Evolutionary conservation across 1,140 invertebrate species (phyloP), one percentile per base, ranked within the genome.

Genomic region (Eriocheir sinensis): DNA sequence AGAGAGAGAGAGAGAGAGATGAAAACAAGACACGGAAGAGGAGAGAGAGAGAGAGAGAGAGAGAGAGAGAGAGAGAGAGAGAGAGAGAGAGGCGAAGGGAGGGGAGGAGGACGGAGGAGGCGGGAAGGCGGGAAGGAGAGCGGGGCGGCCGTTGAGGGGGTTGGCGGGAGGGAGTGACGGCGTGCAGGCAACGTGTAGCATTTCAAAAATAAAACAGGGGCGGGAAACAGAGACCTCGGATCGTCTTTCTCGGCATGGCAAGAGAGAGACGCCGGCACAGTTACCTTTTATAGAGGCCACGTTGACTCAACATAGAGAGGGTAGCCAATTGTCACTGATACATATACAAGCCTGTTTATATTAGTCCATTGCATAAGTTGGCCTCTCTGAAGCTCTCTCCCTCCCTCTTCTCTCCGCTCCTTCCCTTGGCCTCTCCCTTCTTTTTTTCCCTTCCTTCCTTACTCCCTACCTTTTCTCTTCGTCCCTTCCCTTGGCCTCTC

Each of bases 171-270:
- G n/a, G n/a, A n/a, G n/a, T n/a, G n/a, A n/a, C n/a, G n/a, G n/a
- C n/a, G n/a, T n/a, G n/a, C n/a, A n/a, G 60, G 60, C 60, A n/a
- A 72, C 60, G 60, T 72, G 60, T 72, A 72, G n/a, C 60, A 72
- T 72, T 72, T n/a, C 60, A 72, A 72, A 72, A 72, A 72, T 72
- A 72, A 72, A 72, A 72, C 60, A 72, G 60, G 21, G 21, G 17
- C 60, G 60, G 60, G 60, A 72, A 72, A 72, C 60, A 72, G 60
- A 72, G 60, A 72, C 21, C 60, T n/a, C 21, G 60, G 60, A 72
- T 72, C 60, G 12, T 72, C 60, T 72, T 72, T 72, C 60, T 8
- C 60, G 6, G 60, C n/a, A 21, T 72, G 60, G 60, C 21, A 6
- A n/a, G 1, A n/a, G 60, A 72, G 60, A n/a, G 27, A 72, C 60